Percentiles rank a stretch among this genome's conserved stretches.
Conservation (phyloP, 2,888 invertebrate genomes). For the Punctoribates punctum region DNA sequence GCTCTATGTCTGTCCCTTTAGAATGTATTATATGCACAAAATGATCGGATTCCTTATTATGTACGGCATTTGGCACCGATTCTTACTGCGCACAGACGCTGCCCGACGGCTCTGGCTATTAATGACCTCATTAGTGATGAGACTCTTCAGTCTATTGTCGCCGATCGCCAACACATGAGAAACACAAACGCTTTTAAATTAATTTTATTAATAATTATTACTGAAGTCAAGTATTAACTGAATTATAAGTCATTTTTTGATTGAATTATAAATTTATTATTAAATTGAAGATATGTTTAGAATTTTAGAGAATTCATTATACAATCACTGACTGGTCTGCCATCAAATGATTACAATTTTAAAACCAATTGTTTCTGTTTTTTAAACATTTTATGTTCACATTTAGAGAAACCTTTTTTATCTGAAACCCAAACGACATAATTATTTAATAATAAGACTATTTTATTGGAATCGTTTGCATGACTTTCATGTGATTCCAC, state of each 20-base stretch:
- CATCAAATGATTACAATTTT: constrained; percentile 1
- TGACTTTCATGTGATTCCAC: constrained; percentile 12
- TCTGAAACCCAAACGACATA: neutral
- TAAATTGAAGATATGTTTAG: neutral
- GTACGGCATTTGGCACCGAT: constrained; percentile 45
- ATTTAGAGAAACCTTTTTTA: neutral
- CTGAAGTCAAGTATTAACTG: no score
- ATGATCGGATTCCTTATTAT: constrained; percentile 44
- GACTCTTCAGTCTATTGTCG: constrained; percentile 43
- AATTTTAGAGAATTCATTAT: constrained; percentile 10
- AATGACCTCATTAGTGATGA: constrained; percentile 45
- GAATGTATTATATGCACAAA: constrained; percentile 46
- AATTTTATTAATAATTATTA: neutral
- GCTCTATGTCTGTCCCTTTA: neutral
- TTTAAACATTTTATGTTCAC: neutral
- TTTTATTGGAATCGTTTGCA: neutral
- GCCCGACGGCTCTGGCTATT: constrained; percentile 47
- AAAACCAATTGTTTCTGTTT: neutral
- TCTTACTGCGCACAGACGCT: constrained; percentile 46
- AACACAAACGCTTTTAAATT: neutral
- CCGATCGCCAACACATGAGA: constrained; percentile 6
- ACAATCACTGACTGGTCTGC: constrained; percentile 20
- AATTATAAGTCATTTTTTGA: neutral
- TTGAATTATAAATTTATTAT: constrained; percentile 13
- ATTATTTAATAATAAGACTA: neutral